Percentiles rank a stretch among this genome's conserved stretches.
Evolutionary conservation across 2,888 invertebrate species (phyloP).

Genomic region (Torymus auratus): DNA sequence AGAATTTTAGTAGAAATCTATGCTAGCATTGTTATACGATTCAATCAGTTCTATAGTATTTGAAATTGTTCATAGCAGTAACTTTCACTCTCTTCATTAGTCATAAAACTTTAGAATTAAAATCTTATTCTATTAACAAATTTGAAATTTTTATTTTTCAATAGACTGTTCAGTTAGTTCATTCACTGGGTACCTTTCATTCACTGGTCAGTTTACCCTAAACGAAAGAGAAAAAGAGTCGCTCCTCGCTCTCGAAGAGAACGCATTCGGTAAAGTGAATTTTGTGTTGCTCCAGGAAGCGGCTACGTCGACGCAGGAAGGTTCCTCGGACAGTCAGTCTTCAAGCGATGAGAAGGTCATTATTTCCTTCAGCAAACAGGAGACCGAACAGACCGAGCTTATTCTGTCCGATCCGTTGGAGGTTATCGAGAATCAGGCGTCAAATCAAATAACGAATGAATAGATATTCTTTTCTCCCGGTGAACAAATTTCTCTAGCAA

Average conservation of each 20-base stretch:
- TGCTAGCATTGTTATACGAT: no score
- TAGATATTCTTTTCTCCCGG: slow-evolving; percentile 61
- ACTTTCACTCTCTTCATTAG: neutral
- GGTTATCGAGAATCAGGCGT: slow-evolving; percentile 67
- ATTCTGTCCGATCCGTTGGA: slow-evolving; percentile 70
- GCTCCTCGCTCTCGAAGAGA: slow-evolving; percentile 22
- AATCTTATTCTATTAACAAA: slow-evolving; percentile 36
- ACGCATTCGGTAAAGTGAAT: slow-evolving; percentile 40
- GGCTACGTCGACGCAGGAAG: slow-evolving; percentile 86
- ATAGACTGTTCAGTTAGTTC: slow-evolving; percentile 52
- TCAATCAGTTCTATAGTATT: neutral
- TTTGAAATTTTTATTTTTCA: slow-evolving; percentile 48
- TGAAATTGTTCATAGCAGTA: neutral
- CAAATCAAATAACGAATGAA: slow-evolving; percentile 72
- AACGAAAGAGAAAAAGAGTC: slow-evolving; percentile 31
- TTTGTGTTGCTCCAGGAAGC: slow-evolving; percentile 79
- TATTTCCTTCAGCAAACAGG: slow-evolving; percentile 82
- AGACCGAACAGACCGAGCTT: slow-evolving; percentile 78
- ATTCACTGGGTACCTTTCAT: slow-evolving; percentile 54
- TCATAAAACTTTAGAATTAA: slow-evolving; percentile 8
- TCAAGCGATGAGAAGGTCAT: slow-evolving; percentile 88
- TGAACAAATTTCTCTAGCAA: slow-evolving; percentile 57
- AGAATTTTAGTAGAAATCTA: no score
- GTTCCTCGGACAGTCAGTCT: slow-evolving; percentile 84
- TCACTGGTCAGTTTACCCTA: slow-evolving; percentile 51